A percentile compares a stretch with the other conserved stretches of the same genome.
These are phyloP conservation scores for Thereva unica DNA, from an alignment of 2,888 invertebrate genomes.

Conservation along the genomic window DNA sequence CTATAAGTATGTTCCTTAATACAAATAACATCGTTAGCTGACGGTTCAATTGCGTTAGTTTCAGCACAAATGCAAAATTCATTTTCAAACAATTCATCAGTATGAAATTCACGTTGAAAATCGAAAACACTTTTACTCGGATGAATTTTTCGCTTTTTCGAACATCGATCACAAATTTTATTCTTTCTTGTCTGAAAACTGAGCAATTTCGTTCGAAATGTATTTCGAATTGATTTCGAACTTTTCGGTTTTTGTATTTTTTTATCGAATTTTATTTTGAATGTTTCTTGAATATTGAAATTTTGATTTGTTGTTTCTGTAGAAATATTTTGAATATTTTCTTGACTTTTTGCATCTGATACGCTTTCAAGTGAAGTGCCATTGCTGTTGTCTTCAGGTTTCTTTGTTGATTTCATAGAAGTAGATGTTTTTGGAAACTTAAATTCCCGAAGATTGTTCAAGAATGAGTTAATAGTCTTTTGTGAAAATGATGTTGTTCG, in stretches of 20 bases:
- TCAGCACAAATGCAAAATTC: conserved; percentile 52
- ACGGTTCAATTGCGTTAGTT: conserved; percentile 42
- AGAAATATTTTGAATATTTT: background rate
- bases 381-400: background rate
- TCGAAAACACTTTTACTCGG: conserved; percentile 56
- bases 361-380: background rate
- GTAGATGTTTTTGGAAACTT: conserved; percentile 52
- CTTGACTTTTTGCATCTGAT: background rate
- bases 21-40: conserved; percentile 49
- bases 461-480: conserved; percentile 53
- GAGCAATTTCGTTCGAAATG: conserved; percentile 55
- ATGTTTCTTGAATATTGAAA: background rate
- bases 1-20: conserved; percentile 56
- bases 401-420: too few relatives aligned
- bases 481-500: conserved; percentile 56
- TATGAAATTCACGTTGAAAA: conserved; percentile 53
- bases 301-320: conserved; percentile 1
- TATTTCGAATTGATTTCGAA: conserved; percentile 53
- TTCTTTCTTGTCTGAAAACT: conserved; percentile 52
- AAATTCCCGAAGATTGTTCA: conserved; percentile 54
- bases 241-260: background rate
- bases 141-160: conserved; percentile 55
- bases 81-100: conserved; percentile 41
- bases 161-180: conserved; percentile 54
- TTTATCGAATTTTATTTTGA: background rate